These are phyloP conservation scores for Diploscapter pachys DNA, from an alignment of 1,140 invertebrate genomes.

Conservation along the genomic window DNA sequence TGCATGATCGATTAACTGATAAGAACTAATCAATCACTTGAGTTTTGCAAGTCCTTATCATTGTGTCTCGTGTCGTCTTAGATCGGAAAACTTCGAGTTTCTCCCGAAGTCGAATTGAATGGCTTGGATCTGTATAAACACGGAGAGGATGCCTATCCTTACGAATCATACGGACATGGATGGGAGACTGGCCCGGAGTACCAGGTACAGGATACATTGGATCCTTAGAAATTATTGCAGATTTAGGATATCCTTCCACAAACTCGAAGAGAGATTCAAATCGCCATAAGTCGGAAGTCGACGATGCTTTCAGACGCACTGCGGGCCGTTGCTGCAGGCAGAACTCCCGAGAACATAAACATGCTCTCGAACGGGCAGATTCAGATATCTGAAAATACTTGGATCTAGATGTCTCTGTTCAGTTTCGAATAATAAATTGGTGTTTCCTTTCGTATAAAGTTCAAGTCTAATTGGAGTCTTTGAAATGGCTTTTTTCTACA, in stretches of 20 bases:
- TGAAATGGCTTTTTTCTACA: not conserved
- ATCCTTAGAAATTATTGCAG: too few relatives aligned
- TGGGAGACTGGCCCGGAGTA: conserved; percentile 9
- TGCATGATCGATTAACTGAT: conserved; percentile 13
- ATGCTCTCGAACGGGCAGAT: too few relatives aligned
- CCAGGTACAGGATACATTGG: too few relatives aligned
- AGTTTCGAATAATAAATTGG: too few relatives aligned
- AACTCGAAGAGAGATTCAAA: too few relatives aligned
- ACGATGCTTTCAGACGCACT: too few relatives aligned
- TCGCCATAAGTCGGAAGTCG: too few relatives aligned
- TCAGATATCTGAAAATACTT: too few relatives aligned
- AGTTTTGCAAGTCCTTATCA: conserved; percentile 15
- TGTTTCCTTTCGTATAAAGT: not conserved
- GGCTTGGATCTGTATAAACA: conserved; percentile 37
- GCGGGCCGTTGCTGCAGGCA: too few relatives aligned
- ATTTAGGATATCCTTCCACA: too few relatives aligned
- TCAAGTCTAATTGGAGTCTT: conserved; percentile 4
- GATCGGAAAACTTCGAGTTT: conserved; percentile 31
- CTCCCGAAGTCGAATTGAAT: conserved; percentile 32
- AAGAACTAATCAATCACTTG: not conserved
- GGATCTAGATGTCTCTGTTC: too few relatives aligned
- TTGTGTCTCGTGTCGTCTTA: conserved; percentile 22
- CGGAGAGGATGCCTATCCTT: conserved; percentile 35
- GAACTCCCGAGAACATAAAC: too few relatives aligned
- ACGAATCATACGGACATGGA: conserved; percentile 34